A percentile compares a stretch with the other conserved stretches of the same genome.
Evolutionary conservation across 1,140 invertebrate genomes (phyloP).

Genomic region (Sycophila sp.): DNA sequence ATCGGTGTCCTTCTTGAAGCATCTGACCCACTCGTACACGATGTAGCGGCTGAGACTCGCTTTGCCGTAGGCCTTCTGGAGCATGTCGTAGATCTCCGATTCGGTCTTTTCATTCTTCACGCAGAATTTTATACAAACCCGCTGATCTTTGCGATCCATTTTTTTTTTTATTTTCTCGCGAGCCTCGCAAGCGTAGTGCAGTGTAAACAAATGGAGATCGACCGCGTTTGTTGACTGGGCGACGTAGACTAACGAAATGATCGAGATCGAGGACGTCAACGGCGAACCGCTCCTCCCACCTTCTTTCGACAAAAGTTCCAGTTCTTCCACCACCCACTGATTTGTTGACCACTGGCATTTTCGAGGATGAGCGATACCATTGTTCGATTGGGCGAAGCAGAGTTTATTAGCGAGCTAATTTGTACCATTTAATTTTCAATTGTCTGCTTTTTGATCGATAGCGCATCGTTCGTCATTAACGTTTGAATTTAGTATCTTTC

Average conservation of each 20-base stretch:
- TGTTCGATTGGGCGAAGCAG: too few relatives aligned
- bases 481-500: too few relatives aligned
- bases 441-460: too few relatives aligned
- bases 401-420: too few relatives aligned
- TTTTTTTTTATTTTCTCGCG: neutral
- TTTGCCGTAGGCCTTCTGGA: conserved; percentile 32
- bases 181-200: too few relatives aligned
- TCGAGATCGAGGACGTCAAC: neutral
- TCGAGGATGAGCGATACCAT: too few relatives aligned
- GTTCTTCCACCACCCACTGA: neutral
- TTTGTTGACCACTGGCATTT: too few relatives aligned
- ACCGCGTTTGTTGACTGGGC: neutral
- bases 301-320: neutral
- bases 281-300: conserved; percentile 9
- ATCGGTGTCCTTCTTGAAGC: conserved; percentile 22
- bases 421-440: too few relatives aligned
- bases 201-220: neutral
- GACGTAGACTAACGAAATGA: neutral
- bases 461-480: too few relatives aligned
- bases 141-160: conserved; percentile 35
- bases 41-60: conserved; percentile 26
- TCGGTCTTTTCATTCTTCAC: conserved; percentile 30
- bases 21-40: conserved; percentile 31
- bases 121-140: conserved; percentile 35
- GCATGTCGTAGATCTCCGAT: conserved; percentile 30